These are phyloP conservation scores for Epinotia brunnichana DNA, from an alignment of 2,888 invertebrate genomes.

Conservation along the genomic window DNA sequence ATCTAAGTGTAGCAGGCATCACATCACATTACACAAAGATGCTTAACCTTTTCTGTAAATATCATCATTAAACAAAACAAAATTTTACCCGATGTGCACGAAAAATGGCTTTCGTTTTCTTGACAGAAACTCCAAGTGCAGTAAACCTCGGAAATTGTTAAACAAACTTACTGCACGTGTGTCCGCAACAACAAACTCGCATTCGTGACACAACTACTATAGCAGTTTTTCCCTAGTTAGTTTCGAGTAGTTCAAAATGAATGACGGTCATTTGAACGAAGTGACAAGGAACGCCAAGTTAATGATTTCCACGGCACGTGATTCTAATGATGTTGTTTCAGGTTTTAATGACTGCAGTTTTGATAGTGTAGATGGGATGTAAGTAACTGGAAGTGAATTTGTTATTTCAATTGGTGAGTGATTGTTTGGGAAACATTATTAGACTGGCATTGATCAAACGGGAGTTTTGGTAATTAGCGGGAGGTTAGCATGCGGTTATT, in stretches of 20 bases:
- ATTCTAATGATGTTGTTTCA: constrained; percentile 41
- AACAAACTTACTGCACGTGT: constrained; percentile 46
- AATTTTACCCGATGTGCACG: neutral
- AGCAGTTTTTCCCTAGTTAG: constrained; percentile 70
- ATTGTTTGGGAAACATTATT: constrained; percentile 7
- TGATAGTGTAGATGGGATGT: constrained; percentile 8
- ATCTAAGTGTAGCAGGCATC: too few species aligned
- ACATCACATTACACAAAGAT: too few species aligned
- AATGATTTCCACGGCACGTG: constrained; percentile 40
- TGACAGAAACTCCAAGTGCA: constrained; percentile 16
- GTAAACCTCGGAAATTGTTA: constrained; percentile 24
- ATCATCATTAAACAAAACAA: neutral
- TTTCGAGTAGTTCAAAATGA: constrained; percentile 71
- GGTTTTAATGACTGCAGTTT: constrained; percentile 27
- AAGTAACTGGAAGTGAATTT: constrained; percentile 6
- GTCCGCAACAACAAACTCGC: constrained; percentile 52
- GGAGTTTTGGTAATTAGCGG: neutral
- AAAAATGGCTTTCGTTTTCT: neutral
- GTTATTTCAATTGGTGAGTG: constrained; percentile 8
- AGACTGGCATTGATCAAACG: neutral
- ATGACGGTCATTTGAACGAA: constrained; percentile 68
- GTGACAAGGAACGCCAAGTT: constrained; percentile 60
- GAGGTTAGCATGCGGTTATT: neutral
- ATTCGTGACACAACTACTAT: constrained; percentile 67
- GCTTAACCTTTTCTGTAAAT: too few species aligned